Evolutionary conservation across 2,888 invertebrate species (phyloP).

Genomic region (Callimorpha dominula): DNA sequence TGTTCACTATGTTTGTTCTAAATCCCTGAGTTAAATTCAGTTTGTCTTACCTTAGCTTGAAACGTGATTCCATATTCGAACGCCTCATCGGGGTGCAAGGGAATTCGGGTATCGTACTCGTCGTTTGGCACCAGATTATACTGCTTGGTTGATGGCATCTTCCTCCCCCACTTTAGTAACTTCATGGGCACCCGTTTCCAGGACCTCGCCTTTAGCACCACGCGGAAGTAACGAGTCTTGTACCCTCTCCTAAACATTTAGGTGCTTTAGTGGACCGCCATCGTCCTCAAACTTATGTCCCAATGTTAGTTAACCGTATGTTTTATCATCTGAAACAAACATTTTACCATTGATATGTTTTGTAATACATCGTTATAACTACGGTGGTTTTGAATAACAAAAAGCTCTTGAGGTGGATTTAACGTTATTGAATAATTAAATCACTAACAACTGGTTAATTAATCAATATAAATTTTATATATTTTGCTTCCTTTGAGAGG

Average conservation of each 20-base stretch:
- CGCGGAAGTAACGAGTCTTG: constrained; percentile 75
- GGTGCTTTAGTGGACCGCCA: constrained; percentile 54
- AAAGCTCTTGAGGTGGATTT: background rate
- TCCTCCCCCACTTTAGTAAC: constrained; percentile 81
- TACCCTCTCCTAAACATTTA: constrained; percentile 77
- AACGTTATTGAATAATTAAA: background rate
- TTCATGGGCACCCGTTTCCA: constrained; percentile 81
- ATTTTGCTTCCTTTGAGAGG: background rate
- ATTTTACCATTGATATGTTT: background rate
- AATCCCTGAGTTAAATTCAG: constrained; percentile 14
- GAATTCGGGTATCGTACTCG: constrained; percentile 97
- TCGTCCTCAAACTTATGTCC: constrained; percentile 26
- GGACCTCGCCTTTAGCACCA: constrained; percentile 70
- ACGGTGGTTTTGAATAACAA: no score
- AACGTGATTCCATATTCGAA: constrained; percentile 99
- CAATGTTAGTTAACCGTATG: background rate
- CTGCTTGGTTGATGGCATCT: constrained; percentile 94
- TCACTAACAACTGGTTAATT: background rate
- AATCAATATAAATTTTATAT: background rate
- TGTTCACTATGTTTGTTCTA: constrained; percentile 17
- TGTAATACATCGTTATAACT: background rate
- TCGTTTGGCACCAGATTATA: constrained; percentile 99
- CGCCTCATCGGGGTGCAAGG: constrained; percentile 98
- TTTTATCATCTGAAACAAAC: constrained; percentile 44
- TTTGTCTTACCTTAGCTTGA: constrained; percentile 95